A percentile compares a stretch with the other conserved stretches of the same genome.
phyloP scores from a whole-genome alignment of 2,113 vertebrate species.

The Aramus guarauna region DNA sequence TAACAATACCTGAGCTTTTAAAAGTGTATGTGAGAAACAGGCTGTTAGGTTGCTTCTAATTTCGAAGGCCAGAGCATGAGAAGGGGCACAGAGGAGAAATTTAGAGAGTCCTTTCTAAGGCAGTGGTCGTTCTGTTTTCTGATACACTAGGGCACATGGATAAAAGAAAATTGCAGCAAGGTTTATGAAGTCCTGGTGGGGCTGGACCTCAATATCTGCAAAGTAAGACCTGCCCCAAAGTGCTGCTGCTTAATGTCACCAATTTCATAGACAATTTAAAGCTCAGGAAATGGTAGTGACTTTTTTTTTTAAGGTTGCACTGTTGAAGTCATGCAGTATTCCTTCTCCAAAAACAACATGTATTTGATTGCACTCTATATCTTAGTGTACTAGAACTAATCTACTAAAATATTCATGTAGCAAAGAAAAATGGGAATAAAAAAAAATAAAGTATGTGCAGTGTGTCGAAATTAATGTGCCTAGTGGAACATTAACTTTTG shows the following conservation, averaged over 20 bases:
- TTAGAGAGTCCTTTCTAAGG: neutral
- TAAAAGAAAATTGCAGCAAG: neutral
- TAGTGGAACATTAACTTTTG: neutral
- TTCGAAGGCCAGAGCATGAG: neutral
- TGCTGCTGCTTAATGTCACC: neutral
- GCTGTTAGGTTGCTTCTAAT: neutral
- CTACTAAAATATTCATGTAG: constrained; percentile 26
- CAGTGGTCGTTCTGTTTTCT: neutral
- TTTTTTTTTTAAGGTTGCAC: neutral
- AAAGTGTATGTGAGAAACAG: neutral
- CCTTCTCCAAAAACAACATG: neutral
- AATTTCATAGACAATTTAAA: neutral
- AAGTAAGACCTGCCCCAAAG: neutral
- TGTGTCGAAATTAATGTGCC: neutral
- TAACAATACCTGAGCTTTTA: neutral
- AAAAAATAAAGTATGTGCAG: neutral
- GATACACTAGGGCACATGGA: neutral
- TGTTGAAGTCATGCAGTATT: neutral
- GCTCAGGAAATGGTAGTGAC: neutral
- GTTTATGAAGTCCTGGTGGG: neutral
- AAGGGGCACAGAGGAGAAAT: neutral
- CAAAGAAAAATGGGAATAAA: neutral
- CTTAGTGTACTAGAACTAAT: neutral
- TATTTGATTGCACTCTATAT: neutral
- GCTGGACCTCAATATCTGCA: neutral